A percentile compares a stretch with the other conserved stretches of the same genome.
These are phyloP conservation scores for Listronotus bonariensis DNA, from an alignment of 1,140 invertebrate species.

Conservation along the genomic window DNA sequence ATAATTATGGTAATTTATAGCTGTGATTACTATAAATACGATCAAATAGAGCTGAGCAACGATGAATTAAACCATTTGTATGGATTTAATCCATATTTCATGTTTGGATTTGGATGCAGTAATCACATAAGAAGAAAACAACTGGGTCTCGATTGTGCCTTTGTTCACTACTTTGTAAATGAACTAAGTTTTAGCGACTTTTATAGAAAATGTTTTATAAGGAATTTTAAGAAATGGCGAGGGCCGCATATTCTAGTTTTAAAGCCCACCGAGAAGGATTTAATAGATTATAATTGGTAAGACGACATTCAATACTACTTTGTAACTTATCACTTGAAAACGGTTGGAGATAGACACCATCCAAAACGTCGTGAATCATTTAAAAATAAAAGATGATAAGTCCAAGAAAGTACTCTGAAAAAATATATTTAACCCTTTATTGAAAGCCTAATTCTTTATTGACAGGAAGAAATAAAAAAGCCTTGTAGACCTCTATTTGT, in stretches of 20 bases:
- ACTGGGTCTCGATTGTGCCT: constrained; percentile 39
- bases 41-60: constrained; percentile 7
- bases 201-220: constrained; percentile 40
- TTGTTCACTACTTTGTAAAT: constrained; percentile 45
- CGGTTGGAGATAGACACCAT: too few relatives aligned
- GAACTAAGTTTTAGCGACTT: constrained; percentile 39
- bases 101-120: neutral
- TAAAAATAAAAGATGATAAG: too few relatives aligned
- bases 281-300: constrained; percentile 72
- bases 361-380: too few relatives aligned
- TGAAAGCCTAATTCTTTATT: too few relatives aligned
- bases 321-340: too few relatives aligned
- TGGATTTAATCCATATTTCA: too few relatives aligned
- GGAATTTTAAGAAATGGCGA: constrained; percentile 7
- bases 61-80: neutral
- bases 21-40: constrained; percentile 17
- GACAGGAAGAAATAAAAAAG: too few relatives aligned
- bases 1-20: constrained; percentile 8
- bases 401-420: too few relatives aligned
- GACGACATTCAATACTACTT: too few relatives aligned
- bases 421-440: too few relatives aligned
- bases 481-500: too few relatives aligned
- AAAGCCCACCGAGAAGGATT: constrained; percentile 61
- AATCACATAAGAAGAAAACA: neutral
- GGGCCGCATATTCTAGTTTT: constrained; percentile 52